These are phyloP conservation scores for Drosophila ironensis DNA, from an alignment of 1,140 invertebrate genomes.

Conservation along the genomic window DNA sequence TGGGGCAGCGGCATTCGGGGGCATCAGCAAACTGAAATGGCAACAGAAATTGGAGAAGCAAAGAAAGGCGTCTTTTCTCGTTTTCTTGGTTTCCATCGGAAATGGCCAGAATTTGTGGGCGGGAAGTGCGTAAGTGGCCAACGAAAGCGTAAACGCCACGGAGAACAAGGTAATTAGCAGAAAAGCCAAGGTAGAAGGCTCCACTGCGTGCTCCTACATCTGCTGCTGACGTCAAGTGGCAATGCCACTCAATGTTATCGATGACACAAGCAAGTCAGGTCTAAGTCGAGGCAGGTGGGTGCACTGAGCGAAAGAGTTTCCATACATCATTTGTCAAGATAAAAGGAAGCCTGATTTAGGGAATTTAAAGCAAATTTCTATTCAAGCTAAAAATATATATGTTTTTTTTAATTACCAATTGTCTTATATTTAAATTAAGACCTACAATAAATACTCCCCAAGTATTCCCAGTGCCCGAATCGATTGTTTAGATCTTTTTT, in stretches of 20 bases:
- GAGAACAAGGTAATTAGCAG: constrained; percentile 54
- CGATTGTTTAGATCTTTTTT: constrained; percentile 11
- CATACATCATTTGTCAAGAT: too few relatives aligned
- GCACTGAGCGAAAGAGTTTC: constrained; percentile 2
- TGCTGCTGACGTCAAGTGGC: constrained; percentile 48
- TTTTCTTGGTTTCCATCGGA: constrained; percentile 8
- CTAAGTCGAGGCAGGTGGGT: constrained; percentile 23
- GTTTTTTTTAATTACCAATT: too few relatives aligned
- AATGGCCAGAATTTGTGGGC: constrained; percentile 44
- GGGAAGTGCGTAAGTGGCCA: constrained; percentile 49
- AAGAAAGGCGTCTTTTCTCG: constrained; percentile 10
- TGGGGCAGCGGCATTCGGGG: constrained; percentile 2
- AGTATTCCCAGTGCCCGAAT: neutral
- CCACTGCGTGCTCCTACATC: neutral
- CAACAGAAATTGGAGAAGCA: constrained; percentile 7
- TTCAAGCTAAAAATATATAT: too few relatives aligned
- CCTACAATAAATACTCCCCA: neutral
- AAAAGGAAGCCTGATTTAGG: too few relatives aligned
- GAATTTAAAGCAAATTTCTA: too few relatives aligned
- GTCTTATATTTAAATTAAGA: too few relatives aligned
- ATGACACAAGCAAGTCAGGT: constrained; percentile 16
- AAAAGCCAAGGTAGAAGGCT: constrained; percentile 40
- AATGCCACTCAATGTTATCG: constrained; percentile 36
- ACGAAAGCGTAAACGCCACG: constrained; percentile 13
- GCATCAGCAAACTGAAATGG: neutral